Conservation (phyloP, 2,113 vertebrate species). For the Anarrhichthys ocellatus region DNA sequence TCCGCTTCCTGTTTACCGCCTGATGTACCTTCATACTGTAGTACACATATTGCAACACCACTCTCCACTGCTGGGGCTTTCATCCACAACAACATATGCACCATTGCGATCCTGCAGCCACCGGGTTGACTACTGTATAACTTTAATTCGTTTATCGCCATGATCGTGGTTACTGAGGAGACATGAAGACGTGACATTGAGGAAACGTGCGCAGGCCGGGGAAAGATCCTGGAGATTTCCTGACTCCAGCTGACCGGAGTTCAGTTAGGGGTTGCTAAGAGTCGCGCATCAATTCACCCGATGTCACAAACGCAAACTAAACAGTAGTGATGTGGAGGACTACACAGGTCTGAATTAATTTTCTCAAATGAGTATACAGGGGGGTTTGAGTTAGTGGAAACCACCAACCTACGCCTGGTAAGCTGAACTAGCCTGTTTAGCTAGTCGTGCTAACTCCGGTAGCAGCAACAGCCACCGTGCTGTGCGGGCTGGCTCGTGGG, state of each 20-base stretch:
- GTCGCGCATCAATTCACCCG: background rate
- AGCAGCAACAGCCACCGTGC: conserved; percentile 6
- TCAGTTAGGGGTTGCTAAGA: background rate
- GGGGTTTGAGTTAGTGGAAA: background rate
- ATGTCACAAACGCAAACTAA: background rate
- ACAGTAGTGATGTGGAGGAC: conserved; percentile 28
- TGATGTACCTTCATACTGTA: conserved; percentile 45
- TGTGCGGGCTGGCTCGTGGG: conserved; percentile 24
- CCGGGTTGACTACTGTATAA: background rate
- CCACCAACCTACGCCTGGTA: background rate
- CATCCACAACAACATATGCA: background rate
- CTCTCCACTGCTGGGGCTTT: background rate
- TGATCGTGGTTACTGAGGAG: background rate
- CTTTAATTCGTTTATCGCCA: background rate
- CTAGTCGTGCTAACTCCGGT: conserved; percentile 26
- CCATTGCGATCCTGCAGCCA: background rate
- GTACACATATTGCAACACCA: conserved; percentile 58
- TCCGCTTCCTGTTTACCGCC: conserved; percentile 84
- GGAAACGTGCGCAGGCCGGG: conserved; percentile 71
- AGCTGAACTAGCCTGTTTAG: conserved; percentile 35
- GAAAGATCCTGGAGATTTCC: conserved; percentile 73
- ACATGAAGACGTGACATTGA: conserved; percentile 70
- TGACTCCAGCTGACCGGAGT: conserved; percentile 35
- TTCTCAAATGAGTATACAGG: background rate
- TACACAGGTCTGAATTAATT: background rate